Evolutionary conservation across 2,797 vertebrate genomes (phyloP).

Genomic region (Helostoma temminkii): DNA sequence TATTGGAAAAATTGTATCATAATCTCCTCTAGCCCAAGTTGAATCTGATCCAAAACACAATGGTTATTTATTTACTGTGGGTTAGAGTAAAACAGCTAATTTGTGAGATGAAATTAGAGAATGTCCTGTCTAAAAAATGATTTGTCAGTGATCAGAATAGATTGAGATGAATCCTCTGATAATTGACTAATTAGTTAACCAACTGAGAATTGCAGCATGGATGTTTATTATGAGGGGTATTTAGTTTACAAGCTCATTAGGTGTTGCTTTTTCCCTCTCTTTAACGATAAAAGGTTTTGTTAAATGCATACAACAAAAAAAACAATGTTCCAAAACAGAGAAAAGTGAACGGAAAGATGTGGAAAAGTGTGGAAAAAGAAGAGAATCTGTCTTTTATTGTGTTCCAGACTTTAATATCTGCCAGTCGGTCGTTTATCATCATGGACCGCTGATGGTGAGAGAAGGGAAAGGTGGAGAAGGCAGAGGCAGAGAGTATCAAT

Average conservation of each 20-base stretch:
- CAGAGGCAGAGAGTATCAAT: conserved; percentile 76
- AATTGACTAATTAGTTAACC: too few species aligned
- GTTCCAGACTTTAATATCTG: conserved; percentile 80
- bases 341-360: conserved; percentile 15
- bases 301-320: background rate
- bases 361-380: conserved; percentile 39
- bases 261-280: background rate
- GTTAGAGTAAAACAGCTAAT: too few species aligned
- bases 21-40: too few species aligned
- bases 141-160: too few species aligned
- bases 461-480: conserved; percentile 61
- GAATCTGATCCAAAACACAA: too few species aligned
- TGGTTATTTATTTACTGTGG: too few species aligned
- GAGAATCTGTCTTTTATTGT: conserved; percentile 72
- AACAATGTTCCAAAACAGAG: conserved; percentile 37
- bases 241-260: background rate
- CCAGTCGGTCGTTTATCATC: conserved; percentile 80
- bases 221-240: conserved; percentile 1
- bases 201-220: too few species aligned
- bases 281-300: background rate
- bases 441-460: conserved; percentile 63
- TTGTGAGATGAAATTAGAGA: background rate
- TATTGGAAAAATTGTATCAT: too few species aligned
- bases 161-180: too few species aligned
- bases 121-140: background rate